Evolutionary conservation across 2,797 vertebrate species (phyloP).

Genomic region (Diplodus puntazzo): DNA sequence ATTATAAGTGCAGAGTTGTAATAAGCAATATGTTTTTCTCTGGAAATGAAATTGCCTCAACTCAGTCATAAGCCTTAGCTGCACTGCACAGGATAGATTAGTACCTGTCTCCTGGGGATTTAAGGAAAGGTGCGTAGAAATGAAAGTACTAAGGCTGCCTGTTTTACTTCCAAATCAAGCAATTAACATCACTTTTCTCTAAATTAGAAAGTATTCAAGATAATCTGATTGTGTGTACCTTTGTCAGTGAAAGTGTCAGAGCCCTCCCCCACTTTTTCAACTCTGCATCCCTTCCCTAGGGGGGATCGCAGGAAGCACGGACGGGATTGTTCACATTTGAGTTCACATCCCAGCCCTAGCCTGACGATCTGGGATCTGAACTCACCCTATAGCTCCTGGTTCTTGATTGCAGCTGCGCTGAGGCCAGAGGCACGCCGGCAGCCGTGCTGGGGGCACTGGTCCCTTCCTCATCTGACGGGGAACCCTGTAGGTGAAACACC

Average conservation of each 20-base stretch:
- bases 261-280: slow-evolving; percentile 33
- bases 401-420: slow-evolving; percentile 78
- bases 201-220: slow-evolving; percentile 21
- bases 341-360: slow-evolving; percentile 80
- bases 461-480: slow-evolving; percentile 73
- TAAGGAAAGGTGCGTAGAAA: slow-evolving; percentile 21
- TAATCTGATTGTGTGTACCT: slow-evolving; percentile 6
- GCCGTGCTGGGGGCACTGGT: slow-evolving; percentile 62
- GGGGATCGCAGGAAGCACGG: slow-evolving; percentile 65
- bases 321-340: slow-evolving; percentile 72
- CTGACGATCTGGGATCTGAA: slow-evolving; percentile 80
- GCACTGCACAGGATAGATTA: slow-evolving; percentile 29
- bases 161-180: slow-evolving; percentile 35
- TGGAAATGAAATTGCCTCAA: slow-evolving; percentile 30
- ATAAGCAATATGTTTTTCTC: slow-evolving; percentile 14
- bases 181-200: slow-evolving; percentile 19
- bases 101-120: slow-evolving; percentile 9
- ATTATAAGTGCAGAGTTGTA: neutral
- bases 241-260: slow-evolving; percentile 15
- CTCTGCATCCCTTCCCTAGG: slow-evolving; percentile 53
- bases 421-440: slow-evolving; percentile 61
- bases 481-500: slow-evolving; percentile 81
- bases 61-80: slow-evolving; percentile 22
- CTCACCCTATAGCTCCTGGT: slow-evolving; percentile 76
- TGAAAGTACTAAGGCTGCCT: slow-evolving; percentile 8